Base-by-base conservation (phyloP, 2,113 vertebrate species). In the Microcebus griseorufus region DNA sequence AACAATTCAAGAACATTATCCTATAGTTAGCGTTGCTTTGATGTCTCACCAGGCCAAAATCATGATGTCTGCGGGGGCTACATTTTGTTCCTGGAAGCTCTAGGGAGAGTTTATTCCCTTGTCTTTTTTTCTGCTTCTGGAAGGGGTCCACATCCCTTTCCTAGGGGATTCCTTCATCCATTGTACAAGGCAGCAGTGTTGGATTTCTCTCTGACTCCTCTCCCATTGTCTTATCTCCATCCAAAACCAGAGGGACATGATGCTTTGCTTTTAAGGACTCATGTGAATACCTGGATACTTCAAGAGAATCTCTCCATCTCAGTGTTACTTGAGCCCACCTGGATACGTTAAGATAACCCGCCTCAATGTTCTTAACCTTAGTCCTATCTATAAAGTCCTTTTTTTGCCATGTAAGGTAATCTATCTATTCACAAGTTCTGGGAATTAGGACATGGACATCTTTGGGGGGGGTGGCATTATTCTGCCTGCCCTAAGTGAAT, bases 1-100 rank as follows among this genome's bases (percentile, higher is more conserved):
- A 93, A 65, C 65, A 93, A 85, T 45, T 65, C 9, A 48, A 34
- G 73, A 72, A 48, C 23, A 45, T 72, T 70, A 53, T 84, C 20
- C 29, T 84, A 48, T 12, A 72, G 14, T 85, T 81, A 39, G 48
- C 42, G 42, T 22, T 51, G 34, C 6, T 86, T 85, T 37, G 8
- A 94, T 80, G 25, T 81, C 17, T 32, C 45, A 62, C 4, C 32
- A 75, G 42, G 14, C n/a, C 85, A 37, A 92, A 75, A 73, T 90
- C 72, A 62, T 5, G 16, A 45, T 6, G 16, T 70, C 53, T 72
- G 27, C 14, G 45, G 45, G 18, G 42, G 42, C n/a, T 88, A 25
- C 11, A 42, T 58, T 58, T 58, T 22, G 13, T 82, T 90, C 64
- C 14, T 85, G 39, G 39, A 89, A 39, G 14, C 20, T 89, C 9